phyloP scores from a whole-genome alignment of 2,888 invertebrate species.

The Meghimatium bilineatum region DNA sequence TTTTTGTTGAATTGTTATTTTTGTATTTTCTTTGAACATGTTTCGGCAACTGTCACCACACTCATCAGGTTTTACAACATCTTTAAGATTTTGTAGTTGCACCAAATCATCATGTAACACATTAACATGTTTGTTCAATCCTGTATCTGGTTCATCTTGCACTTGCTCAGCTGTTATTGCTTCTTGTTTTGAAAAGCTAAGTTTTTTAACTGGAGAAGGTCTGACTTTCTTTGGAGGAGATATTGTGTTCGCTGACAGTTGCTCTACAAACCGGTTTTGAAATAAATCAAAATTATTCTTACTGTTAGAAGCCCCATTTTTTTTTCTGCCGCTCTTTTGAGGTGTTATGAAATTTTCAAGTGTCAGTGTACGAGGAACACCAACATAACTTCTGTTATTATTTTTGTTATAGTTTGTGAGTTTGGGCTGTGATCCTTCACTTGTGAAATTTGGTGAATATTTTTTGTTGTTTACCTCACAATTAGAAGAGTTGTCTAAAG shows the following conservation, averaged over 20 bases:
- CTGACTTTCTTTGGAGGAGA: conserved; percentile 47
- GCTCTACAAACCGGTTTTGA: conserved; percentile 39
- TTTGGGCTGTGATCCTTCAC: background rate
- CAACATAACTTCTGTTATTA: background rate
- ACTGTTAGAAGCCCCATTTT: conserved; percentile 10
- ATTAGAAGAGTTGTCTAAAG: background rate
- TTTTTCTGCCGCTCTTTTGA: conserved; percentile 20
- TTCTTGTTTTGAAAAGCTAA: conserved; percentile 34
- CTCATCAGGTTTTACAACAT: background rate
- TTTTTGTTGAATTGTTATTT: background rate
- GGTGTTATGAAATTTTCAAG: conserved; percentile 44
- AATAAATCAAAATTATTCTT: conserved; percentile 31
- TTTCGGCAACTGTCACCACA: background rate
- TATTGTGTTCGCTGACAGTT: conserved; percentile 38
- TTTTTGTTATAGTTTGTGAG: background rate
- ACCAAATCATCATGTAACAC: background rate
- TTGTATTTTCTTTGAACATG: background rate
- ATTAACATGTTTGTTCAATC: background rate
- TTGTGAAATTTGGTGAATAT: background rate
- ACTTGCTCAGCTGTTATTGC: background rate
- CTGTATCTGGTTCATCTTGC: conserved; percentile 1
- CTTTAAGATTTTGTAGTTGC: background rate
- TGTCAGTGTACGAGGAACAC: conserved; percentile 23
- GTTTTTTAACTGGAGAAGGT: conserved; percentile 47
- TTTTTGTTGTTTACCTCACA: background rate